A percentile compares a stretch with the other conserved stretches of the same genome.
These are phyloP conservation scores for Rhadina sibilatrix DNA, from an alignment of 2,113 vertebrate genomes.

Conservation along the genomic window DNA sequence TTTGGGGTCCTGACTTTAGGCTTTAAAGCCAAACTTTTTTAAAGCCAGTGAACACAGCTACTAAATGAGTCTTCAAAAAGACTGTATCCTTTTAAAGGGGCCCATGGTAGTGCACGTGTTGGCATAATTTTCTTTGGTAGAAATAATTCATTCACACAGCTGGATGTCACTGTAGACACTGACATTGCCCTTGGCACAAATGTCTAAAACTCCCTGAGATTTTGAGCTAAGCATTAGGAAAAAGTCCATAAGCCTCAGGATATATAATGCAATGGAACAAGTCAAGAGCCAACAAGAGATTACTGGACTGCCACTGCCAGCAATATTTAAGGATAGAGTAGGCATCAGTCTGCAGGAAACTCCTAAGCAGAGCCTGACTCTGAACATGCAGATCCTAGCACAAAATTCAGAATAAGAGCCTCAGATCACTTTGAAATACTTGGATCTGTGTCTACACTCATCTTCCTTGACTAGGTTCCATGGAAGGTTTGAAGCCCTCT, in stretches of 20 bases:
- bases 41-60: not conserved
- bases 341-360: not conserved
- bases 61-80: not conserved
- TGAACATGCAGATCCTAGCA: not conserved
- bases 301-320: not conserved
- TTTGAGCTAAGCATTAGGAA: not conserved
- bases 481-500: not conserved
- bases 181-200: not conserved
- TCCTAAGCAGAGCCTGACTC: not conserved
- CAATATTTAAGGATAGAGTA: not conserved
- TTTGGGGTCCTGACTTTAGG: not conserved
- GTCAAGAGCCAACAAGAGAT: not conserved
- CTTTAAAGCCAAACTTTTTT: not conserved
- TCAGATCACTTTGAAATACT: not conserved
- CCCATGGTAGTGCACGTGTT: not conserved
- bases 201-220: not conserved
- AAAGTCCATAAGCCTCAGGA: not conserved
- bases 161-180: not conserved
- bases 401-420: not conserved
- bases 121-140: not conserved
- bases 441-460: not conserved
- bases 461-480: not conserved
- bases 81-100: not conserved
- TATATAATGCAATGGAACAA: not conserved
- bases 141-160: not conserved